These are phyloP conservation scores for Grammomys dolichurus DNA, from an alignment of 2,113 vertebrate genomes.

Conservation along the genomic window DNA sequence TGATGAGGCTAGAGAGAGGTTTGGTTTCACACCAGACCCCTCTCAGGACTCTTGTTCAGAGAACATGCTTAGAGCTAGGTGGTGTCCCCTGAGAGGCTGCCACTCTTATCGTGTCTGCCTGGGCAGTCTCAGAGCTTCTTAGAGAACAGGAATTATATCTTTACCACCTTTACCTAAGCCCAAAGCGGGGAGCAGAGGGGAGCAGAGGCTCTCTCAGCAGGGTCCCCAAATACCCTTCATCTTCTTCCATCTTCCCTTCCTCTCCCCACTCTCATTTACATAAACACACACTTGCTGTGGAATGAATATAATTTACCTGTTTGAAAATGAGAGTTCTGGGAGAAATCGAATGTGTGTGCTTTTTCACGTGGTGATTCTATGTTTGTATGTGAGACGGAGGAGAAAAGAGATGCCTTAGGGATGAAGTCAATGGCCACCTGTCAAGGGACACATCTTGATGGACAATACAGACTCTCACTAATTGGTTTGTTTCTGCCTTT, in stretches of 20 bases:
- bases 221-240: not conserved
- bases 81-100: not conserved
- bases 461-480: accelerated
- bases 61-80: not conserved
- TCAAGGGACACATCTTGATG: not conserved
- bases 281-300: not conserved
- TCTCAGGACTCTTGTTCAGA: not conserved
- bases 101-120: not conserved
- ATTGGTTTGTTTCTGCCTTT: not conserved
- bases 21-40: too few relatives aligned
- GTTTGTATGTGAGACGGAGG: not conserved
- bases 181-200: not conserved
- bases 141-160: not conserved
- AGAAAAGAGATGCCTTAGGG: not conserved
- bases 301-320: not conserved
- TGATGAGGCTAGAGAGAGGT: too few relatives aligned
- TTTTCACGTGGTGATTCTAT: not conserved
- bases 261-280: not conserved
- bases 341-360: not conserved
- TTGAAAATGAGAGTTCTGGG: slow-evolving; percentile 43
- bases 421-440: not conserved
- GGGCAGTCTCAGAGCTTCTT: not conserved
- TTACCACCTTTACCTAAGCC: not conserved
- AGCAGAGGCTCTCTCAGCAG: not conserved
- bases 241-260: not conserved